phyloP scores from a whole-genome alignment of 2,797 vertebrate genomes.

The Gouania willdenowi region DNA sequence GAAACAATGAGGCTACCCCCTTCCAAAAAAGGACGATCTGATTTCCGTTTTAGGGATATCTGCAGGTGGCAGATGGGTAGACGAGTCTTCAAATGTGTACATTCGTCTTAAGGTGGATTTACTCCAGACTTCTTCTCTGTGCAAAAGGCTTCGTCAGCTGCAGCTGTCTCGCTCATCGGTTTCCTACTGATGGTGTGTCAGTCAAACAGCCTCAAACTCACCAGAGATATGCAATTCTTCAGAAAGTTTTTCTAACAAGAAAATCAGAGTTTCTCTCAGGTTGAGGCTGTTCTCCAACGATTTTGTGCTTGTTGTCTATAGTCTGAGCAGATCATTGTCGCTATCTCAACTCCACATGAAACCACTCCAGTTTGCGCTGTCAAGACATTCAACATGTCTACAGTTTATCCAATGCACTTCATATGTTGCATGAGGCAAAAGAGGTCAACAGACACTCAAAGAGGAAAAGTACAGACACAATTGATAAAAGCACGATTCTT shows the following conservation, averaged over 20 bases:
- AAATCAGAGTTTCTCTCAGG: slow-evolving; percentile 31
- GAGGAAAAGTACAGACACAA: too few relatives aligned
- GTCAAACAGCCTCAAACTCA: slow-evolving; percentile 34
- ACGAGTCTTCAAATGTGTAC: slow-evolving; percentile 30
- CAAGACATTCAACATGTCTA: too few relatives aligned
- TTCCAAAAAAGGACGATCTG: not conserved
- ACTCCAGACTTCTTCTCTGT: slow-evolving; percentile 21
- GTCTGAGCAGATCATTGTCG: slow-evolving; percentile 26
- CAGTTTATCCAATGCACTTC: too few relatives aligned
- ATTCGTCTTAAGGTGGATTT: slow-evolving; percentile 37
- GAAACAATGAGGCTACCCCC: too few relatives aligned
- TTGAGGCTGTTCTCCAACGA: slow-evolving; percentile 30
- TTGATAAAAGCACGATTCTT: too few relatives aligned
- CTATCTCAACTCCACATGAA: slow-evolving; percentile 14
- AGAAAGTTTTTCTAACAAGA: slow-evolving; percentile 37
- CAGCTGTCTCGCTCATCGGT: slow-evolving; percentile 45
- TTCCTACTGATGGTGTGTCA: slow-evolving; percentile 63
- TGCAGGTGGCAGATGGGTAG: slow-evolving; percentile 11
- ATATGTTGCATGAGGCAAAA: too few relatives aligned
- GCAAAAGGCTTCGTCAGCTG: slow-evolving; percentile 31
- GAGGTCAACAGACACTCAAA: too few relatives aligned
- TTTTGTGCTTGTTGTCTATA: slow-evolving; percentile 21
- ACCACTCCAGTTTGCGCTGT: too few relatives aligned
- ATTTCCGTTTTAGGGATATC: slow-evolving; percentile 3
- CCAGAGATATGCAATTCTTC: slow-evolving; percentile 42